phyloP scores from a whole-genome alignment of 2,113 vertebrate genomes.

The Clarias macrocephalus region DNA sequence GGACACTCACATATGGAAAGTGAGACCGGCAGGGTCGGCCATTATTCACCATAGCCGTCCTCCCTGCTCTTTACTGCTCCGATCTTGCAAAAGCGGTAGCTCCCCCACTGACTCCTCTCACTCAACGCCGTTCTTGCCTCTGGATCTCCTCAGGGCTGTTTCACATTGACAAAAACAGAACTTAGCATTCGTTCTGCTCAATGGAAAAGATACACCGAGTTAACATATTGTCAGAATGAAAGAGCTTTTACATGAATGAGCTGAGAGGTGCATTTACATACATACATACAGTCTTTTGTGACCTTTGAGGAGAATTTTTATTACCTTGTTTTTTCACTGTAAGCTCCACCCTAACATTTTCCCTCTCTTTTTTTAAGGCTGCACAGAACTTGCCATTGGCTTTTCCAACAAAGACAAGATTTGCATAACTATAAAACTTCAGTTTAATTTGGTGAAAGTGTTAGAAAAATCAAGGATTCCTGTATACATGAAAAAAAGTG shows the following conservation, averaged over 20 bases:
- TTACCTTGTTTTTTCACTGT: slow-evolving; percentile 11
- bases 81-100: slow-evolving; percentile 61
- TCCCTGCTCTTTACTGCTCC: slow-evolving; percentile 59
- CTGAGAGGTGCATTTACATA: slow-evolving; percentile 24
- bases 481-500: neutral
- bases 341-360: neutral
- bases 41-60: slow-evolving; percentile 56
- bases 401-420: slow-evolving; percentile 8
- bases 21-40: slow-evolving; percentile 52
- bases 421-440: slow-evolving; percentile 11
- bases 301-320: slow-evolving; percentile 14
- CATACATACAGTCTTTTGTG: slow-evolving; percentile 9
- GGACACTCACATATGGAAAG: slow-evolving; percentile 65
- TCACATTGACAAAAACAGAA: slow-evolving; percentile 36
- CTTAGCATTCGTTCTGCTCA: slow-evolving; percentile 23
- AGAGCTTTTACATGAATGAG: slow-evolving; percentile 9
- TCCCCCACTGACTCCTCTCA: slow-evolving; percentile 56
- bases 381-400: neutral
- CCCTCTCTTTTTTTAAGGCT: neutral
- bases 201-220: slow-evolving; percentile 21
- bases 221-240: slow-evolving; percentile 34
- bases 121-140: neutral
- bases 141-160: slow-evolving; percentile 26
- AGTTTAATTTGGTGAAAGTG: neutral
- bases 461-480: neutral